Percentiles rank a stretch among this genome's conserved stretches.
phyloP scores from a whole-genome alignment of 2,113 vertebrate genomes.

The Grallaria varia region DNA sequence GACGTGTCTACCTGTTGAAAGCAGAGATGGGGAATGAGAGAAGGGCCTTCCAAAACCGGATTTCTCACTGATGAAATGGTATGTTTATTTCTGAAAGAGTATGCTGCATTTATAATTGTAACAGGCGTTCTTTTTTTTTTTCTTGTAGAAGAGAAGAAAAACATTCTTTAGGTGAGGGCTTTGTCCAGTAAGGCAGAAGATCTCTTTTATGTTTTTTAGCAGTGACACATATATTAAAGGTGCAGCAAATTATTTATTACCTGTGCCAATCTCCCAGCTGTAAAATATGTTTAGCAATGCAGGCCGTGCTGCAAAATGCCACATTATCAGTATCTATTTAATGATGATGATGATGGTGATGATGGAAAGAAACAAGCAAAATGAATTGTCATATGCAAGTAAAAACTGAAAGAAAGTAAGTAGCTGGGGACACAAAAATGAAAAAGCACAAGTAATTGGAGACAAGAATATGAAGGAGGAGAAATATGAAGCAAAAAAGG shows the following conservation, averaged over 20 bases:
- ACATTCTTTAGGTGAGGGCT: neutral
- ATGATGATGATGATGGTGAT: neutral
- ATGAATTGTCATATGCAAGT: neutral
- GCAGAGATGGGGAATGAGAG: neutral
- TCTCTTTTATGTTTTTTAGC: neutral
- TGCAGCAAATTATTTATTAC: neutral
- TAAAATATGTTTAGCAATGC: neutral
- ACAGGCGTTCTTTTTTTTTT: neutral
- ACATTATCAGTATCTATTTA: neutral
- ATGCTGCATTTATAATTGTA: neutral
- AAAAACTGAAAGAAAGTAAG: neutral
- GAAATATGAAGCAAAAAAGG: neutral
- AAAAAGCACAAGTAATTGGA: neutral
- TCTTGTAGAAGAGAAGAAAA: neutral
- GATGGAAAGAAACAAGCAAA: neutral
- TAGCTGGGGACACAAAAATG: neutral
- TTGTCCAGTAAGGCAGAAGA: neutral
- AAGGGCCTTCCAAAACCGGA: neutral
- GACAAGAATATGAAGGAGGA: neutral
- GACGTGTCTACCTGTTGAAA: accelerated
- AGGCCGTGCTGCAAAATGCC: neutral
- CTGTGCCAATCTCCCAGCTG: neutral
- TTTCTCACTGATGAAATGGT: neutral
- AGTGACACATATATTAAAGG: neutral
- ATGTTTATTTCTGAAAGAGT: neutral